Evolutionary conservation across 2,797 vertebrate genomes (phyloP).

Genomic region (Mus spretus): DNA sequence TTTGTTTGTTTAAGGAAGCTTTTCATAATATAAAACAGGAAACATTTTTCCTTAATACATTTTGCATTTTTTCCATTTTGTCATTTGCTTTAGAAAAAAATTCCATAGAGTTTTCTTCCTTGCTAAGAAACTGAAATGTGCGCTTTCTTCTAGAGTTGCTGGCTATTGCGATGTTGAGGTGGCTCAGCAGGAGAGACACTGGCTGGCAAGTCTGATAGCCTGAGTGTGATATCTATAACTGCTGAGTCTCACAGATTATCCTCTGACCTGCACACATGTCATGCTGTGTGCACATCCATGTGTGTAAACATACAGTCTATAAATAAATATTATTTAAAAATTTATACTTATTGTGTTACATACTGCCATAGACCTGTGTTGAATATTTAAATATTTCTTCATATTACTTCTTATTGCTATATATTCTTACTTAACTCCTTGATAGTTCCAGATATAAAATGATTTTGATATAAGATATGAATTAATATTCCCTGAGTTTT

Average conservation of each 20-base stretch:
- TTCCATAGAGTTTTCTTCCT: background rate
- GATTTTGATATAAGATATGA: background rate
- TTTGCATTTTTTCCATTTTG: background rate
- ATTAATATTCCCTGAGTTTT: background rate
- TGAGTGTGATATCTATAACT: background rate
- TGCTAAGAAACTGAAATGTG: background rate
- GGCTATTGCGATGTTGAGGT: background rate
- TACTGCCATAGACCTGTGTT: background rate
- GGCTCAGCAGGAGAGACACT: background rate
- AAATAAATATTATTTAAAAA: background rate
- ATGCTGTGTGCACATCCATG: background rate
- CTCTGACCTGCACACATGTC: background rate
- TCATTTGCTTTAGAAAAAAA: background rate
- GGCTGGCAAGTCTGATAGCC: background rate
- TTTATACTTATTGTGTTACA: background rate
- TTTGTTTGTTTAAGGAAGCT: background rate
- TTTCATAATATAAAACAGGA: background rate
- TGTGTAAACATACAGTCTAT: background rate
- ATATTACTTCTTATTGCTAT: background rate
- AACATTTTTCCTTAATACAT: background rate
- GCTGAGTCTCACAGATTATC: too few species aligned
- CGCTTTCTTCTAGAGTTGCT: background rate
- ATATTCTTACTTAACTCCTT: background rate
- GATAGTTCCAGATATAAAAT: background rate
- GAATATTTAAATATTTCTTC: background rate